Conservation (phyloP, 1,140 invertebrate species). For the Panulirus ornatus region DNA sequence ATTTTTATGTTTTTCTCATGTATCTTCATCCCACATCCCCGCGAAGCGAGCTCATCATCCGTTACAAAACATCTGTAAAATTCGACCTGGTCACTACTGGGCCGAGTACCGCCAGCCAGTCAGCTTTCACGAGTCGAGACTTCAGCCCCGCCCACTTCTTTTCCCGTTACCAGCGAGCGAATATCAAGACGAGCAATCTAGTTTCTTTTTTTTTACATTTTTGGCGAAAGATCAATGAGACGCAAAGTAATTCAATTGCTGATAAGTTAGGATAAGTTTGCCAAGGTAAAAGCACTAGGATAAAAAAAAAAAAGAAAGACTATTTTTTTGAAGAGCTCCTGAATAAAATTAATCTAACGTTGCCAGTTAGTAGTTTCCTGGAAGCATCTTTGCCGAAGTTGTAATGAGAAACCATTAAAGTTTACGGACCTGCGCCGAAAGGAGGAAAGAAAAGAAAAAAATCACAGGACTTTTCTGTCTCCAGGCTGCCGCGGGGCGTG, state of each 20-base stretch:
- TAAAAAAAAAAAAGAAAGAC: not conserved
- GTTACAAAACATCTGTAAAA: too few relatives aligned
- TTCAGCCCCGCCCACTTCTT: too few relatives aligned
- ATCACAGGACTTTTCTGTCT: not conserved
- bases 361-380: not conserved
- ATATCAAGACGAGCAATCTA: too few relatives aligned
- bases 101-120: too few relatives aligned
- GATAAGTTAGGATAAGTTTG: not conserved
- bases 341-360: conserved; percentile 12
- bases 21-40: too few relatives aligned
- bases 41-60: too few relatives aligned
- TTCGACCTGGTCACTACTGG: too few relatives aligned
- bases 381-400: not conserved
- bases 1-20: too few relatives aligned
- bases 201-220: not conserved
- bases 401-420: conserved; percentile 9
- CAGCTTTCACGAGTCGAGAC: too few relatives aligned
- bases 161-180: too few relatives aligned
- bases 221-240: not conserved
- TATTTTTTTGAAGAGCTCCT: not conserved
- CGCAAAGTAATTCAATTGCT: not conserved
- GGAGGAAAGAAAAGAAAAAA: too few relatives aligned
- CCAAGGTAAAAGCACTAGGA: not conserved
- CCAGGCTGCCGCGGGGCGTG: not conserved
- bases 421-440: not conserved